Evolutionary conservation across 2,888 invertebrate species (phyloP), one percentile per base, ranked within the genome.

Genomic region (Leptothorax acervorum): DNA sequence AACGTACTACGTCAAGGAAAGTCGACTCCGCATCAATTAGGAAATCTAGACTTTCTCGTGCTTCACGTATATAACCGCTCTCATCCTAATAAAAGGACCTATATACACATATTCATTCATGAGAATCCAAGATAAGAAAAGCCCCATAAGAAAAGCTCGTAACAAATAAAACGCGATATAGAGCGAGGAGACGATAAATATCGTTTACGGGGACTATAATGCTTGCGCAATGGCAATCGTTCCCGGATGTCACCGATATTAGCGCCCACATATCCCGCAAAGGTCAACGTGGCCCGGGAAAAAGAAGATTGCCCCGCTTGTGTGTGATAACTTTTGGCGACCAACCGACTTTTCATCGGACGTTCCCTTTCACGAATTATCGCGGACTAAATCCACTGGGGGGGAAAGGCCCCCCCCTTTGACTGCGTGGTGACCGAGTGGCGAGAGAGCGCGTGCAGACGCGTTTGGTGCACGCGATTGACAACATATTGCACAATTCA

Each of bases 321-420:
- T 12, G 23, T 28, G 51, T 18, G 74, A 12, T 68, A 23, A 23
- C 45, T 55, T 51, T 62, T 0, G 45, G 62, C 39, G 57, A 81
- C 60, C 55, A 45, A 18, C 3, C 28, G 66, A 66, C 45, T 62
- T 62, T 57, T 39, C 31, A 75, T 76, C 63, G 35, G 48, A 85
- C 70, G 71, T 71, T 85, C 60, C 71, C 75, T 82, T 85, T 85
- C 76, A 82, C 82, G 75, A n/a, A 45, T 45, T 82, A 76, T 82
- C 81, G 55, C 23, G 51, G 51, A 62, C 68, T 57, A 66, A 42
- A 74, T 75, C 39, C 62, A 15, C 8, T 23, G 23, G 31, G 15
- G 53, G 9, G 18, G 63, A 3, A 15, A 15, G 42, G 23, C 0
- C 18, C 18, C 66, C 31, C 11, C 35, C 15, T 11, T 31, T 31